These are phyloP conservation scores for Tholera decimalis DNA, from an alignment of 2,888 invertebrate genomes.

Conservation along the genomic window DNA sequence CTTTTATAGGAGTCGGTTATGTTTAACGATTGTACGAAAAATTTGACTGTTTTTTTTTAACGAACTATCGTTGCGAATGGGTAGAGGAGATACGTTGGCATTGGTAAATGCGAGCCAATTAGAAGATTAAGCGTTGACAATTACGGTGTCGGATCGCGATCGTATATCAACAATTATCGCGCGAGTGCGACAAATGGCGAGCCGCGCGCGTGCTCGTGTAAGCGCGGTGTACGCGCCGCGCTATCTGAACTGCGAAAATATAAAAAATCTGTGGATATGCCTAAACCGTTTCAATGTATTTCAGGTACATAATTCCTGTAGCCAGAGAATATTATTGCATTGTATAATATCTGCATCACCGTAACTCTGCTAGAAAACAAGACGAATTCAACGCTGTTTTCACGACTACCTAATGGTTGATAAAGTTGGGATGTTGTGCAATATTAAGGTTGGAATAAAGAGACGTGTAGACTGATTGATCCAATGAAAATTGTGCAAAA, in stretches of 20 bases:
- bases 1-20: conserved; percentile 76
- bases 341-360: neutral
- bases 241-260: conserved; percentile 63
- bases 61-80: conserved; percentile 79
- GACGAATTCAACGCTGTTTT: neutral
- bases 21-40: conserved; percentile 68
- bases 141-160: conserved; percentile 89
- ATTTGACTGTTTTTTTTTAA: conserved; percentile 77
- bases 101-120: conserved; percentile 91
- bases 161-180: conserved; percentile 92
- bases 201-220: conserved; percentile 81
- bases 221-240: conserved; percentile 73
- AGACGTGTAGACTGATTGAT: neutral
- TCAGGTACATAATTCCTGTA: conserved; percentile 10
- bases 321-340: neutral
- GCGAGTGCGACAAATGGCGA: conserved; percentile 90
- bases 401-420: neutral
- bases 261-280: conserved; percentile 53
- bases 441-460: neutral
- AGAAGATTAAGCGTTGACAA: conserved; percentile 92
- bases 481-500: neutral
- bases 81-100: conserved; percentile 85
- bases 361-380: neutral
- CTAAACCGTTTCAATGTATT: conserved; percentile 34
- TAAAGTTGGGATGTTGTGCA: neutral